Base-by-base conservation (phyloP, 30 jellyfish, hydroid and myxozoan species). In the Phacellophora camtschatica region DNA sequence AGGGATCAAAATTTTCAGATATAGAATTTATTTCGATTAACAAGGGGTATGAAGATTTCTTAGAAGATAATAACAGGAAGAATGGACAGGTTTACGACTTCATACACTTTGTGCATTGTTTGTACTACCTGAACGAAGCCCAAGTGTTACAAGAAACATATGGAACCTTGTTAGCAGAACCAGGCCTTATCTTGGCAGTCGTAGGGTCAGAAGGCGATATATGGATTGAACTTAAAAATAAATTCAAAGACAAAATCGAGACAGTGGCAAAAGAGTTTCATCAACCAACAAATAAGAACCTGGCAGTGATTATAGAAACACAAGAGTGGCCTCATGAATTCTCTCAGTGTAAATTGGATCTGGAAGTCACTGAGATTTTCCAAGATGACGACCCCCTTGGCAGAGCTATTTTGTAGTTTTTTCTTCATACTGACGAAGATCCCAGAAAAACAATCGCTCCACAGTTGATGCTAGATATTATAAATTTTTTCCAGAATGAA, bases 191-290 rank as follows among this genome's bases (percentile, higher is more conserved):
- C 2, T 50, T 61, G 27, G 37, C 49, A 7, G 74, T 16, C 1
- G 74, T 61, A 19, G 74, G 74, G 49, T 2, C 25, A 3, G 15
- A 61, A 29, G 74, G 74, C 8, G 74, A 61, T 28, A 61, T 61
- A 7, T 61, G 74, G 74, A 24, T 20, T 23, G 42, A 61, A 4
- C 24, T 61, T 27, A 22, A 24, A 4, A 20, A 61, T 0, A 15
- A 32, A 20, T 61, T 61, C 42, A n/a, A 28, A 61, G 46, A 20
- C 5, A 61, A 29, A 61, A 61, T 61, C 24, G 48, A 29, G 10
- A 24, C 49, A 13, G 24, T 28, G 6, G 12, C 37, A 13, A 56
- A 10, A 10, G 71, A 56, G 11, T 61, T 61, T 0, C 74, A 61
- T 6, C 7, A 61, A 12, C 74, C 74, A 3, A 61, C 74, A 61